Evolutionary conservation across 2,113 vertebrate species (phyloP).

Genomic region (Hystrix cristata): DNA sequence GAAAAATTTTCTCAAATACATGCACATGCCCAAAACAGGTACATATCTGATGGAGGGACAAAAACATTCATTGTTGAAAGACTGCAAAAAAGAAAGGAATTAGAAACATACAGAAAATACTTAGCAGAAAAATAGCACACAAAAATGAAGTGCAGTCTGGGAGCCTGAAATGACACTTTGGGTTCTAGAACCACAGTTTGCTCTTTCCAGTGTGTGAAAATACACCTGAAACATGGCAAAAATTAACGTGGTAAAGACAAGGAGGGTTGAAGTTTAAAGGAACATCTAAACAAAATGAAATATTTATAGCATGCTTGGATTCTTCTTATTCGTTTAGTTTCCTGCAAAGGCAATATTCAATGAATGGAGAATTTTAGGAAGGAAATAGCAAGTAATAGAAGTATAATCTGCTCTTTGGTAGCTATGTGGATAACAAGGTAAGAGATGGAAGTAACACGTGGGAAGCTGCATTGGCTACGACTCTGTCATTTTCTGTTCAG

Average conservation of each 20-base stretch:
- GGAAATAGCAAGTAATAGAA: not conserved
- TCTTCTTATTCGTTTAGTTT: too few species aligned
- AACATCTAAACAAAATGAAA: not conserved
- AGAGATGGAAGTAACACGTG: not conserved
- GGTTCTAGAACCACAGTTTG: not conserved
- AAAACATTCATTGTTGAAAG: not conserved
- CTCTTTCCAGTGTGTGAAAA: not conserved
- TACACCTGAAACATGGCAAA: rapidly evolving
- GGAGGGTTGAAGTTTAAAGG: not conserved
- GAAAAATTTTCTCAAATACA: not conserved
- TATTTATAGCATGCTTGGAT: not conserved
- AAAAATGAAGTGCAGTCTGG: not conserved
- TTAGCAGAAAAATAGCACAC: not conserved
- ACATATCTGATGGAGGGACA: not conserved
- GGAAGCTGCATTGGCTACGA: not conserved
- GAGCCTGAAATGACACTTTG: not conserved
- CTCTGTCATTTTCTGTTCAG: not conserved
- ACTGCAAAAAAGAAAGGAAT: not conserved
- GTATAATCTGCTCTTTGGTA: not conserved
- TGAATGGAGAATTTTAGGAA: not conserved
- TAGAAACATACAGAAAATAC: not conserved
- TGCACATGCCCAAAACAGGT: rapidly evolving
- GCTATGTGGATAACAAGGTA: rapidly evolving
- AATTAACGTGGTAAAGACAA: not conserved
- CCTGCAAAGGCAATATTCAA: rapidly evolving